Conservation (phyloP, 2,113 vertebrate species). For the Calidris pygmaea region DNA sequence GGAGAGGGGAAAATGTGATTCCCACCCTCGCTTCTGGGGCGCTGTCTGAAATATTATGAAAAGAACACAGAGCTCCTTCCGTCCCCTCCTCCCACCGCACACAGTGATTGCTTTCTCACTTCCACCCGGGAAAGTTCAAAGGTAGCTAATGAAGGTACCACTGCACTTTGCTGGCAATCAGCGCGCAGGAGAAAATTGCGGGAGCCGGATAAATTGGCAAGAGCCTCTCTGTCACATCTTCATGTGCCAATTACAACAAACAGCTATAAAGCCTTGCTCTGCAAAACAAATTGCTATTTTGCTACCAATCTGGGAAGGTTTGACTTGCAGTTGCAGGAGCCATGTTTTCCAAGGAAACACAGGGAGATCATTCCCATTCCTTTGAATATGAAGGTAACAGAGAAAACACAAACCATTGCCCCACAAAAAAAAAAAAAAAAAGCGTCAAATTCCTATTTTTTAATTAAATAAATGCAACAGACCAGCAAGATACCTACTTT, state of each 20-base stretch:
- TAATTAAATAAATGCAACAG: background rate
- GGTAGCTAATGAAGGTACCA: background rate
- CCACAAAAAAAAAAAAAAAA: rapidly evolving
- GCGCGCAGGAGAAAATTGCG: background rate
- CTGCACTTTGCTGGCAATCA: background rate
- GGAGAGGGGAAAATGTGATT: background rate
- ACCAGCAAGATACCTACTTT: background rate
- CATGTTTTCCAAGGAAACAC: background rate
- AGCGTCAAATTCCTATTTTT: background rate
- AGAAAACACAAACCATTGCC: background rate
- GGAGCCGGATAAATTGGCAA: background rate
- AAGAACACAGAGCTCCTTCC: background rate
- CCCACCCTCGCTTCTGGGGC: background rate
- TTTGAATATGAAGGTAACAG: background rate
- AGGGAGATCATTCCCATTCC: background rate
- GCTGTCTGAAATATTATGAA: background rate
- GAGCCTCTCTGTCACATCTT: background rate
- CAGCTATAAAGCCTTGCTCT: background rate
- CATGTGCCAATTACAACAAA: background rate
- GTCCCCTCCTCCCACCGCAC: rapidly evolving
- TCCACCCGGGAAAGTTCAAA: background rate
- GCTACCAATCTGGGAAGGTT: background rate
- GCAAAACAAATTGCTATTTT: background rate
- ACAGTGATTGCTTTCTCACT: background rate
- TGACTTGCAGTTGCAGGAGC: background rate